Percentiles rank a stretch among this genome's conserved stretches.
Conservation (phyloP, 2,888 invertebrate genomes). For the Apamea epomidion region DNA sequence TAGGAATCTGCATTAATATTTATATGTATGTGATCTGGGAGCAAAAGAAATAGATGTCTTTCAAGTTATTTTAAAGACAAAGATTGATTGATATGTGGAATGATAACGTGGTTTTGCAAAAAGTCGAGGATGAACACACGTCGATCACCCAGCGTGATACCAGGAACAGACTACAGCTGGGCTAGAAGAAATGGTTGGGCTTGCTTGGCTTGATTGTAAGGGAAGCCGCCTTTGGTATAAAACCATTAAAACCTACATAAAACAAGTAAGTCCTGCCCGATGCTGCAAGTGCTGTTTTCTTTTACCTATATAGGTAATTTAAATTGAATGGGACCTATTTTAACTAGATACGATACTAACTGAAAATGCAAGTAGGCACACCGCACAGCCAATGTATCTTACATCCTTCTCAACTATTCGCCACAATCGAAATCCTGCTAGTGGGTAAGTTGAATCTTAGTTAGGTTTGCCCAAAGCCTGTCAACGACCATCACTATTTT, state of each 20-base stretch:
- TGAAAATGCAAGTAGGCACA: conserved; percentile 11
- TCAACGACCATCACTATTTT: not conserved
- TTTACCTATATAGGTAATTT: conserved; percentile 21
- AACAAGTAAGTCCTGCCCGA: not conserved
- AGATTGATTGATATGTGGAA: conserved; percentile 38
- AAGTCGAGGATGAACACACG: not conserved
- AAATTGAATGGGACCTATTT: conserved; percentile 28
- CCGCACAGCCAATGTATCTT: not conserved
- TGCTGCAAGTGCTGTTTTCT: not conserved
- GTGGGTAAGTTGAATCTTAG: not conserved
- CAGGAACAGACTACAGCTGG: not conserved
- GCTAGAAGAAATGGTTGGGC: conserved; percentile 13
- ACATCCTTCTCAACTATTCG: too few species aligned
- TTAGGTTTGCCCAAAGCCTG: not conserved
- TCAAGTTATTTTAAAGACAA: conserved; percentile 19
- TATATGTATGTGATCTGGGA: conserved; percentile 33
- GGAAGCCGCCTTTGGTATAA: conserved; percentile 19
- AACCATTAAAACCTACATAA: not conserved
- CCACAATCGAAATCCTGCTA: not conserved
- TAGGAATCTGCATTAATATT: conserved; percentile 58
- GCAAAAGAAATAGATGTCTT: conserved; percentile 28
- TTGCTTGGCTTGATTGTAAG: not conserved
- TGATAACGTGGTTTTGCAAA: conserved; percentile 12
- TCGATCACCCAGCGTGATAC: conserved; percentile 38
- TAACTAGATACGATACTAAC: conserved; percentile 2